Percentiles rank a stretch among this genome's conserved stretches.
phyloP scores from a whole-genome alignment of 2,797 vertebrate species.

The Xenentodon cancila region DNA sequence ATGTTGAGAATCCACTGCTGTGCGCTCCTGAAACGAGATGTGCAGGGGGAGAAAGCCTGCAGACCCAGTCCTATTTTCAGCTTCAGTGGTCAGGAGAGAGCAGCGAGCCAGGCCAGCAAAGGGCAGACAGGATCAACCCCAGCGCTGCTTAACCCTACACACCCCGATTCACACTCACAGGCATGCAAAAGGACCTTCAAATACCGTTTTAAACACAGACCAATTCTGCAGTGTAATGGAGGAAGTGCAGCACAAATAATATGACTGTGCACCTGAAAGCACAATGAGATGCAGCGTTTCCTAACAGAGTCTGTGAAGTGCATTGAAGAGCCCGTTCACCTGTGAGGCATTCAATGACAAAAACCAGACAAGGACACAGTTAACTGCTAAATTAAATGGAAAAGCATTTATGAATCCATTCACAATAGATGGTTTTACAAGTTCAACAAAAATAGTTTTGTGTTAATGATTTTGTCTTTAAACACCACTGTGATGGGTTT shows the following conservation, averaged over 20 bases:
- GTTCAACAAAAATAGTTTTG: no score
- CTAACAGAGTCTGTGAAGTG: not conserved
- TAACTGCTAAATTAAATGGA: not conserved
- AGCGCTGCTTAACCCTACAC: conserved; percentile 59
- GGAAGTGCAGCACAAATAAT: conserved; percentile 1
- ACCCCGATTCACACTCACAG: conserved; percentile 32
- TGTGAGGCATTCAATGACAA: not conserved
- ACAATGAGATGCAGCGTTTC: no score
- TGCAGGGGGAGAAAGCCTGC: conserved; percentile 53
- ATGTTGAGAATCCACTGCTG: conserved; percentile 35
- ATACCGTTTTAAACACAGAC: conserved; percentile 14
- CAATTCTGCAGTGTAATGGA: conserved; percentile 9
- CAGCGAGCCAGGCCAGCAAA: conserved; percentile 49
- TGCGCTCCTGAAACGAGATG: conserved; percentile 41
- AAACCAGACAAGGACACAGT: not conserved
- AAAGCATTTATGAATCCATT: not conserved
- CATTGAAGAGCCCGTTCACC: not conserved
- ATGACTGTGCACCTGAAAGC: not conserved
- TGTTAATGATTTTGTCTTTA: no score
- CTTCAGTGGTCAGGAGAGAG: conserved; percentile 74
- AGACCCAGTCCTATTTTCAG: conserved; percentile 77
- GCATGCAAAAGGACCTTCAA: conserved; percentile 3
- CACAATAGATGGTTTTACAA: no score
- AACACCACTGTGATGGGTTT: no score
- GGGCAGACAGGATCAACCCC: conserved; percentile 63